phyloP scores from a whole-genome alignment of 1,140 invertebrate species.

The Amphibalanus amphitrite region DNA sequence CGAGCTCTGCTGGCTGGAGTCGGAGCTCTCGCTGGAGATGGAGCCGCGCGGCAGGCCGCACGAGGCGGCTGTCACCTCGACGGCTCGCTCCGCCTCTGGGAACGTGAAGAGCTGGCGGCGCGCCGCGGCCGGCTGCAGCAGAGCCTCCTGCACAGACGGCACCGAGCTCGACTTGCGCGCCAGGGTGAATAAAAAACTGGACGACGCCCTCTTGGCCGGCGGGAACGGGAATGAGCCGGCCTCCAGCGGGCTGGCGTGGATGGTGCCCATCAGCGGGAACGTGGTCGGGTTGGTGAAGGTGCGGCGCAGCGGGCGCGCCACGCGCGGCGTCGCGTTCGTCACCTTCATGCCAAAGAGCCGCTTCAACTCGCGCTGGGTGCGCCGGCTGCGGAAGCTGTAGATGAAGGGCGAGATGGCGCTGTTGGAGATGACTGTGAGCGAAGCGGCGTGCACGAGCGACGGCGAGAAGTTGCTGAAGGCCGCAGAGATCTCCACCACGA shows the following conservation, averaged over 20 bases:
- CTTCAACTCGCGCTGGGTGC: slow-evolving; percentile 49
- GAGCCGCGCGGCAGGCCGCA: not conserved
- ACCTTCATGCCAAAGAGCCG: slow-evolving; percentile 35
- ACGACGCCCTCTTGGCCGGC: not conserved
- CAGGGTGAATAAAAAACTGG: not conserved
- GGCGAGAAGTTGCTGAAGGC: slow-evolving; percentile 23
- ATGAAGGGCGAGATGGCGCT: slow-evolving; percentile 53
- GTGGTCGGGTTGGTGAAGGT: not conserved
- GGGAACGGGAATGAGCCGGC: not conserved
- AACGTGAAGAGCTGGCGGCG: not conserved
- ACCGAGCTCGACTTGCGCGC: not conserved
- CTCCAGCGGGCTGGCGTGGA: not conserved
- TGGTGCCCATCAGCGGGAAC: not conserved
- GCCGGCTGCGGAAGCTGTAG: slow-evolving; percentile 55
- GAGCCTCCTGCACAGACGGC: not conserved
- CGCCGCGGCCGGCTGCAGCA: not conserved
- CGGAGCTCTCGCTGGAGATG: not conserved
- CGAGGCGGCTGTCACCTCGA: not conserved
- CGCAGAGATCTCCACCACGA: slow-evolving; percentile 20
- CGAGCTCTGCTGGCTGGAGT: not conserved
- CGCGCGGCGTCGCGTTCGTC: not conserved
- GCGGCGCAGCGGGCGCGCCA: not conserved
- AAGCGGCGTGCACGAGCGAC: slow-evolving; percentile 24
- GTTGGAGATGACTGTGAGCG: slow-evolving; percentile 45
- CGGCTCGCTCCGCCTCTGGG: not conserved